Evolutionary conservation across 2,113 vertebrate genomes (phyloP).

Genomic region (Muntiacus muntjak): DNA sequence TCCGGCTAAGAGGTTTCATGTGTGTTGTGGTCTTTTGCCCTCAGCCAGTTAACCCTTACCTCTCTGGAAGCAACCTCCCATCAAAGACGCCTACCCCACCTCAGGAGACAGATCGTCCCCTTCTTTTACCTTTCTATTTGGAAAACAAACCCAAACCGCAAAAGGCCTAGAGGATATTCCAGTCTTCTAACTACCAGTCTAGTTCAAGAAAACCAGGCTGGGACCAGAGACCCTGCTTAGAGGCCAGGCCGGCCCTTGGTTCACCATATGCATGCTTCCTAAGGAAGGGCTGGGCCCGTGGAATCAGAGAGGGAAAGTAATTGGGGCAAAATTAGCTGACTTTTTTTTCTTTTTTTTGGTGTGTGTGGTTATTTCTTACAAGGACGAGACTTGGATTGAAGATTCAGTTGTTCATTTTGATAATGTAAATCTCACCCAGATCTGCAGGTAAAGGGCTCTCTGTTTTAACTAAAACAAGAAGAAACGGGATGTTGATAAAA

Average conservation of each 20-base stretch:
- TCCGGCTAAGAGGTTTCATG: conserved; percentile 75
- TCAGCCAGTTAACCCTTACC: conserved; percentile 75
- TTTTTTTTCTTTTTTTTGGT: not conserved
- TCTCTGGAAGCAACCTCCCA: not conserved
- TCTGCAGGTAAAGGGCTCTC: not conserved
- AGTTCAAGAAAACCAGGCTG: conserved; percentile 49
- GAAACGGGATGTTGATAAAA: not conserved
- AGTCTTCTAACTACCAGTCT: not conserved
- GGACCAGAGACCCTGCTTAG: not conserved
- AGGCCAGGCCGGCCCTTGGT: not conserved
- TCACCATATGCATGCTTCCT: not conserved
- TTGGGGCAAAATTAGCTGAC: not conserved
- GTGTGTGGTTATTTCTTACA: not conserved
- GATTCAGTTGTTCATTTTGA: not conserved
- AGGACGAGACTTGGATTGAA: not conserved
- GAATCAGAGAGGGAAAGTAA: not conserved
- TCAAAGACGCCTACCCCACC: not conserved
- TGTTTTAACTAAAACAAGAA: not conserved
- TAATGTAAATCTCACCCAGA: not conserved
- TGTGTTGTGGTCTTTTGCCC: conserved; percentile 56
- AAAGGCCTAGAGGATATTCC: not conserved
- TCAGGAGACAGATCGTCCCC: not conserved
- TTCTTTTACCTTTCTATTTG: conserved; percentile 62
- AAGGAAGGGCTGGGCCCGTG: not conserved
- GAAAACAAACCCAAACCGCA: conserved; percentile 40